A percentile compares a stretch with the other conserved stretches of the same genome.
Evolutionary conservation across 2,797 vertebrate species (phyloP).

Genomic region (Lacerta viridis): DNA sequence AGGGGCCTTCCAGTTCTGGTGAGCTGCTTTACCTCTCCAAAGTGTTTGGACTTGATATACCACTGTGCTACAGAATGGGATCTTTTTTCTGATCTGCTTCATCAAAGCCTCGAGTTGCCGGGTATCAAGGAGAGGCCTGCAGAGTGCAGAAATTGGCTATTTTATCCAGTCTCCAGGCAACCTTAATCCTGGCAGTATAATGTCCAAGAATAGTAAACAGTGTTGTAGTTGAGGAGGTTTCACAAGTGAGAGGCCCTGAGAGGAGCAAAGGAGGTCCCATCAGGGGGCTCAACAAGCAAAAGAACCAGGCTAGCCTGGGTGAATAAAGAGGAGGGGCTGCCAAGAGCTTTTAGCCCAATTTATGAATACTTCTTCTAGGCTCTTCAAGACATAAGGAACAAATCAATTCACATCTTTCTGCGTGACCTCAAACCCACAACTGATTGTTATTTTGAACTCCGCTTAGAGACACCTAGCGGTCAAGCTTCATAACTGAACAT

Average conservation of each 20-base stretch:
- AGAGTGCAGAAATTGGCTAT: neutral
- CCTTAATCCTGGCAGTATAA: conserved; percentile 10
- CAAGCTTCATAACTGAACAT: neutral
- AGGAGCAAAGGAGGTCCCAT: neutral
- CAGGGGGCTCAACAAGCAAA: neutral
- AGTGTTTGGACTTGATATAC: neutral
- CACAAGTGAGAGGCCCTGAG: neutral
- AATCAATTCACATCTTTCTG: neutral
- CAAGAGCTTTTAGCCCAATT: neutral
- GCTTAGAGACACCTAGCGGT: neutral
- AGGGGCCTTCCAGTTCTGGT: neutral
- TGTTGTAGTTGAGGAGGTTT: neutral
- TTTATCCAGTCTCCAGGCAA: neutral
- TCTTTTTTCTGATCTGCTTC: neutral
- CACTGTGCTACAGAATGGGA: neutral
- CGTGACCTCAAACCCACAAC: neutral
- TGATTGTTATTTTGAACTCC: neutral
- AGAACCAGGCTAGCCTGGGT: neutral
- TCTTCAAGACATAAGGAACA: neutral
- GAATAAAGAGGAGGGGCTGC: neutral
- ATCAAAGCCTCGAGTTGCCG: neutral
- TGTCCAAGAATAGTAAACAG: neutral
- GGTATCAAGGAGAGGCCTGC: neutral
- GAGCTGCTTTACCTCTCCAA: neutral
- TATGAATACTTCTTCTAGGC: neutral